phyloP scores from a whole-genome alignment of 1,140 invertebrate species.

The Medauroidea extradentata region DNA sequence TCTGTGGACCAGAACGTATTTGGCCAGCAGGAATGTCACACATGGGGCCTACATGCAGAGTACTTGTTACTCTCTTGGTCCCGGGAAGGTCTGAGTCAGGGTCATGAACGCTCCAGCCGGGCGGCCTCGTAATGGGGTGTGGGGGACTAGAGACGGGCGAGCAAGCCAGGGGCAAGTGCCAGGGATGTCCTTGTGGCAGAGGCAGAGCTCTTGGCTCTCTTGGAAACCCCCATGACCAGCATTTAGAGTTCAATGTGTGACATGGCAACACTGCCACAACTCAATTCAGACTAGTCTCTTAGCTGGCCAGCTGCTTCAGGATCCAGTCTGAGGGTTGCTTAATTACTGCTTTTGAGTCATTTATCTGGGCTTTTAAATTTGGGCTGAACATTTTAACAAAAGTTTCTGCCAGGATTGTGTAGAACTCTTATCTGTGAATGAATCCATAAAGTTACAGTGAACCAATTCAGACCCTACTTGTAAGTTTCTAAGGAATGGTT shows the following conservation, averaged over 20 bases:
- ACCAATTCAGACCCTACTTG: too few species aligned
- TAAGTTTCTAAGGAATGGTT: too few species aligned
- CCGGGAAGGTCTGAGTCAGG: constrained; percentile 56
- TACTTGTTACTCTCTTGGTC: constrained; percentile 48
- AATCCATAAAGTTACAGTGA: too few species aligned
- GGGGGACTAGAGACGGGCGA: constrained; percentile 49
- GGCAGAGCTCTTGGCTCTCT: constrained; percentile 28
- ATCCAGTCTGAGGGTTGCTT: background rate
- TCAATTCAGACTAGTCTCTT: constrained; percentile 59
- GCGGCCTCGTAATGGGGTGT: constrained; percentile 47
- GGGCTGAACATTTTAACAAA: too few species aligned
- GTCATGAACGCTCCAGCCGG: constrained; percentile 48
- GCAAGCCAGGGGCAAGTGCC: constrained; percentile 29
- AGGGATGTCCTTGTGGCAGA: constrained; percentile 31
- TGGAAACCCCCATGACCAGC: constrained; percentile 52
- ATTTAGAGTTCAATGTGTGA: constrained; percentile 54
- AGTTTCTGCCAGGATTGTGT: too few species aligned
- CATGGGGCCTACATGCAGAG: constrained; percentile 50
- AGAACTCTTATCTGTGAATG: too few species aligned
- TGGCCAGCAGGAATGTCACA: constrained; percentile 49
- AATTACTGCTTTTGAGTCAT: too few species aligned
- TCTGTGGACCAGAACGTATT: too few species aligned
- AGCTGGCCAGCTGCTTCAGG: constrained; percentile 34
- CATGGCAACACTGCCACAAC: constrained; percentile 45
- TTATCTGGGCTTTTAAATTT: too few species aligned